phyloP scores from a whole-genome alignment of 2,888 invertebrate species.

The Drosophila helvetica region DNA sequence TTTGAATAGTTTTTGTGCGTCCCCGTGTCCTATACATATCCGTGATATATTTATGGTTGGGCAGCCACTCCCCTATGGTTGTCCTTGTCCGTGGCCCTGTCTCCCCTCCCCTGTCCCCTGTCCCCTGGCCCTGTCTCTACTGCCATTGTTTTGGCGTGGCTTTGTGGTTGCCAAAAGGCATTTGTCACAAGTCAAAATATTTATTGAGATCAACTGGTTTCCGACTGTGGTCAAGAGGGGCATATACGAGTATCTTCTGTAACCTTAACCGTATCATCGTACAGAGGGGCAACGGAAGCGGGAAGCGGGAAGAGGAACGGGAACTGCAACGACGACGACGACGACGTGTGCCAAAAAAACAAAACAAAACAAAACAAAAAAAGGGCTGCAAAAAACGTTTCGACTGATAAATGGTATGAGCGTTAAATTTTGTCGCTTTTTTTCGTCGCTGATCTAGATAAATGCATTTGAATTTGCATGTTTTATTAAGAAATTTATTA shows the following conservation, averaged over 20 bases:
- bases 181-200: constrained; percentile 81
- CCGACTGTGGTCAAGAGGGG: constrained; percentile 40
- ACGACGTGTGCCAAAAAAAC: constrained; percentile 71
- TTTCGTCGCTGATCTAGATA: constrained; percentile 76
- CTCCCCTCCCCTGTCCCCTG: constrained; percentile 45
- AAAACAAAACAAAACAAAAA: constrained; percentile 31
- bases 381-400: constrained; percentile 24
- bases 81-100: constrained; percentile 49
- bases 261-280: constrained; percentile 38
- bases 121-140: constrained; percentile 30
- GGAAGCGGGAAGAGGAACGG: constrained; percentile 20
- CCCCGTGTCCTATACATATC: constrained; percentile 2
- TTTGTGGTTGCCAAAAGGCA: constrained; percentile 52
- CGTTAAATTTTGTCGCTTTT: constrained; percentile 80
- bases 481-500: constrained; percentile 80
- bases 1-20: constrained; percentile 27
- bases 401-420: constrained; percentile 74
- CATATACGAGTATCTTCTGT: constrained; percentile 21
- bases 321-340: constrained; percentile 38
- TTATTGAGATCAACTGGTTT: constrained; percentile 79
- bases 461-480: constrained; percentile 80
- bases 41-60: constrained; percentile 64
- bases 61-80: constrained; percentile 58
- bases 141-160: constrained; percentile 51
- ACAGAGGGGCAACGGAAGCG: neutral